A percentile compares a stretch with the other conserved stretches of the same genome.
phyloP scores from a whole-genome alignment of 2,888 invertebrate genomes.

The Agriopis leucophaearia region DNA sequence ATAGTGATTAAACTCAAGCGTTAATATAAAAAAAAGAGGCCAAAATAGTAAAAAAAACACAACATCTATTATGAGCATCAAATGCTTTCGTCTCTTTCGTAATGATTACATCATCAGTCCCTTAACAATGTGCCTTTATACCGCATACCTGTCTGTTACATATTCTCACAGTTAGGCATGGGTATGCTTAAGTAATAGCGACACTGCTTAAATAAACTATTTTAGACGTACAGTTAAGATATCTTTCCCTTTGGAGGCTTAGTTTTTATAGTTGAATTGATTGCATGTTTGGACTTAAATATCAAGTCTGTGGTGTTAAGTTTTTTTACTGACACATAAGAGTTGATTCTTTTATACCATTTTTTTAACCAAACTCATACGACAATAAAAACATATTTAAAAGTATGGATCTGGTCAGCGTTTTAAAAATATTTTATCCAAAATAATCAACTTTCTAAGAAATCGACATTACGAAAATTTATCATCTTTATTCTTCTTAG shows the following conservation, averaged over 20 bases:
- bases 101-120: conserved; percentile 40
- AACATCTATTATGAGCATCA: conserved; percentile 8
- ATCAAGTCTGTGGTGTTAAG: too few relatives aligned
- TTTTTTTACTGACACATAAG: too few relatives aligned
- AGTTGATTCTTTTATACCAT: too few relatives aligned
- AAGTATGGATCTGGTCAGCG: too few relatives aligned
- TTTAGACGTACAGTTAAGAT: background rate
- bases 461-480: too few relatives aligned
- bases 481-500: too few relatives aligned
- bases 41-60: background rate
- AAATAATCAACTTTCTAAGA: too few relatives aligned
- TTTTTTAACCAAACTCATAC: too few relatives aligned
- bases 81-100: conserved; percentile 37
- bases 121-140: conserved; percentile 42
- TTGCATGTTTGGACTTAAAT: too few relatives aligned
- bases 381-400: too few relatives aligned
- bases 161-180: conserved; percentile 50
- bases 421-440: too few relatives aligned
- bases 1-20: background rate
- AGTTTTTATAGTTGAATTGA: too few relatives aligned
- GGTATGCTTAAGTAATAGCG: conserved; percentile 42
- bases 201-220: conserved; percentile 13
- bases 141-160: conserved; percentile 48
- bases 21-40: background rate
- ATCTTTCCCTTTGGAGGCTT: background rate